These are phyloP conservation scores for Arctopsyche grandis DNA, from an alignment of 1,140 invertebrate species.

Conservation along the genomic window DNA sequence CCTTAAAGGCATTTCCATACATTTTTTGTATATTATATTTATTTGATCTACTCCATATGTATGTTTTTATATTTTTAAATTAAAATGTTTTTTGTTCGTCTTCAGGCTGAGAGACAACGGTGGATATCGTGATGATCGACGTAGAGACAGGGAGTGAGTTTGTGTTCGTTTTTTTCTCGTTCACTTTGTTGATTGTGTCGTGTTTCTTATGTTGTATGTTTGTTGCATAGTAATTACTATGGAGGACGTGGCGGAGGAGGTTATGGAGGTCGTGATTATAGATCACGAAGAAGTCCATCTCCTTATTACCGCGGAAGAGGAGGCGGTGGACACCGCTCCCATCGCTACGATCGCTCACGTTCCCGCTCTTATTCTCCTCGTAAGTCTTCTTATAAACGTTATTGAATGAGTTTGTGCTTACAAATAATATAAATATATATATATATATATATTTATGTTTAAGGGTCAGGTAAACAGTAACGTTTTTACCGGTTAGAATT, in stretches of 20 bases:
- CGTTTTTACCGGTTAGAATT: too few relatives aligned
- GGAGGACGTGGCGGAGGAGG: slow-evolving; percentile 60
- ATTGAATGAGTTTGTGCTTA: slow-evolving; percentile 28
- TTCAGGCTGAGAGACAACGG: slow-evolving; percentile 62
- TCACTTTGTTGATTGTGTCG: neutral
- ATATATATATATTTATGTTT: too few relatives aligned
- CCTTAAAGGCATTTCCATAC: slow-evolving; percentile 57
- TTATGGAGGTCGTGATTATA: slow-evolving; percentile 58
- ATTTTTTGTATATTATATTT: slow-evolving; percentile 31
- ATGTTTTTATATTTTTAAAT: slow-evolving; percentile 33
- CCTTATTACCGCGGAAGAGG: slow-evolving; percentile 57
- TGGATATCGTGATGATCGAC: slow-evolving; percentile 61
- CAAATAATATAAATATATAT: neutral
- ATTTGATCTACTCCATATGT: too few relatives aligned
- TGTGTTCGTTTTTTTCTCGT: neutral
- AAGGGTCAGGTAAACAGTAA: too few relatives aligned
- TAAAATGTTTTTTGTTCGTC: neutral
- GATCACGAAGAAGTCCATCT: slow-evolving; percentile 55
- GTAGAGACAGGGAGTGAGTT: slow-evolving; percentile 66
- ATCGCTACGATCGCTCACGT: slow-evolving; percentile 78
- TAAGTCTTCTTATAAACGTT: slow-evolving; percentile 62
- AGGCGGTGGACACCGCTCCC: slow-evolving; percentile 62
- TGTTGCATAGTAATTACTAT: slow-evolving; percentile 56
- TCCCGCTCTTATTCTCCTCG: slow-evolving; percentile 89
- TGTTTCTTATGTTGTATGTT: neutral